Percentiles rank a stretch among this genome's conserved stretches.
Conservation (phyloP, 1,140 invertebrate species). For the Bombus consobrinus region DNA sequence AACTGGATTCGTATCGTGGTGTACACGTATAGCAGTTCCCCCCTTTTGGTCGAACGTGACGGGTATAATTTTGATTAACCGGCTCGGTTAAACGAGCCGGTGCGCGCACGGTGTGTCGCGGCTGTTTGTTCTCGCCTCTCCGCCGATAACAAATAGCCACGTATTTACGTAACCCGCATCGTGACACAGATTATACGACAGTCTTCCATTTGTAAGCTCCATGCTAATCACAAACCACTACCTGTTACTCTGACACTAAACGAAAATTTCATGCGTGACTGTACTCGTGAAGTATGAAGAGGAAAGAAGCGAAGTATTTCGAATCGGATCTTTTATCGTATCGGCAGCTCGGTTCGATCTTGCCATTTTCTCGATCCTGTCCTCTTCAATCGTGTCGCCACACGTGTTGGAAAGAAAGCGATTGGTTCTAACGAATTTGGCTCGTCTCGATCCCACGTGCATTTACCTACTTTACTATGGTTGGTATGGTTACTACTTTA, state of each 20-base stretch:
- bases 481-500: too few relatives aligned
- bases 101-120: not conserved
- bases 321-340: not conserved
- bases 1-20: not conserved
- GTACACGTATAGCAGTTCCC: not conserved
- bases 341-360: not conserved
- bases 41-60: not conserved
- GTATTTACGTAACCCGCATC: conserved; percentile 21
- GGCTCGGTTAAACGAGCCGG: not conserved
- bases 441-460: too few relatives aligned
- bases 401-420: too few relatives aligned
- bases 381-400: too few relatives aligned
- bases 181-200: conserved; percentile 22
- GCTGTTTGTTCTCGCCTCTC: conserved; percentile 5
- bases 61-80: conserved; percentile 1
- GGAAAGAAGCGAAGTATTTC: not conserved
- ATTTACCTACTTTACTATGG: too few relatives aligned
- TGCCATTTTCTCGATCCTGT: too few relatives aligned
- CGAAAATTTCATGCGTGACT: conserved; percentile 38
- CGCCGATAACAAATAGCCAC: conserved; percentile 16
- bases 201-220: conserved; percentile 3
- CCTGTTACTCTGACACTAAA: conserved; percentile 8
- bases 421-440: too few relatives aligned
- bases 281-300: not conserved
- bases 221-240: conserved; percentile 19